phyloP scores from a whole-genome alignment of 2,888 invertebrate genomes.

The Microplitis manilae region DNA sequence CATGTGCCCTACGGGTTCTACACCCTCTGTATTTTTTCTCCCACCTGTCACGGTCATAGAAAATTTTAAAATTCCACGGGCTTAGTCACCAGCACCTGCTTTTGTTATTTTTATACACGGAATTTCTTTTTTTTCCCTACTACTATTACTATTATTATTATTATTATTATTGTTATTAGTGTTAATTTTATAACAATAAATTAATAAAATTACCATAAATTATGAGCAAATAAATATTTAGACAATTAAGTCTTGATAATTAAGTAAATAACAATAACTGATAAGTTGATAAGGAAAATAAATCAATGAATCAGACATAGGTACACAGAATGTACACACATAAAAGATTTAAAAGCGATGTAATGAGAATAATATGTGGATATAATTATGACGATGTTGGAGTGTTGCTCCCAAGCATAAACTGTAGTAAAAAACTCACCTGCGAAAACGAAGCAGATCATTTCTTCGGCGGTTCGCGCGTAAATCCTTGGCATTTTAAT shows the following conservation, averaged over 20 bases:
- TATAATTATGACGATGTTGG: neutral
- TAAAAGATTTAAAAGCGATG: conserved; percentile 2
- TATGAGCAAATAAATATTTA: neutral
- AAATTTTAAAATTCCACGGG: neutral
- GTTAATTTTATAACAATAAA: neutral
- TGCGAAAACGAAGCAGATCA: conserved; percentile 62
- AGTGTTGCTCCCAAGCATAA: conserved; percentile 14
- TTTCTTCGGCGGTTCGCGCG: conserved; percentile 53
- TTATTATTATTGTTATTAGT: neutral
- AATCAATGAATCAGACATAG: conserved; percentile 33
- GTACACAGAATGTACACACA: conserved; percentile 1
- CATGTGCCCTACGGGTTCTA: neutral
- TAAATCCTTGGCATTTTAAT: conserved; percentile 34
- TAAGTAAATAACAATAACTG: neutral
- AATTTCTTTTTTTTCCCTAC: neutral
- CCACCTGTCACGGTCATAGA: conserved; percentile 13
- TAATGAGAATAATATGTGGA: conserved; percentile 22
- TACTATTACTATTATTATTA: neutral
- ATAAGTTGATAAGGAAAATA: conserved; percentile 10
- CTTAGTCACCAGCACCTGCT: conserved; percentile 12
- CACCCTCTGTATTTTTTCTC: conserved; percentile 8
- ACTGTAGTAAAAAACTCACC: conserved; percentile 57
- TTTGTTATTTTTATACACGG: neutral
- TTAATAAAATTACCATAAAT: neutral
- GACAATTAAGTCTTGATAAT: neutral